Percentiles rank a stretch among this genome's conserved stretches.
Evolutionary conservation across 2,113 vertebrate genomes (phyloP).

Genomic region (Ifrita kowaldi): DNA sequence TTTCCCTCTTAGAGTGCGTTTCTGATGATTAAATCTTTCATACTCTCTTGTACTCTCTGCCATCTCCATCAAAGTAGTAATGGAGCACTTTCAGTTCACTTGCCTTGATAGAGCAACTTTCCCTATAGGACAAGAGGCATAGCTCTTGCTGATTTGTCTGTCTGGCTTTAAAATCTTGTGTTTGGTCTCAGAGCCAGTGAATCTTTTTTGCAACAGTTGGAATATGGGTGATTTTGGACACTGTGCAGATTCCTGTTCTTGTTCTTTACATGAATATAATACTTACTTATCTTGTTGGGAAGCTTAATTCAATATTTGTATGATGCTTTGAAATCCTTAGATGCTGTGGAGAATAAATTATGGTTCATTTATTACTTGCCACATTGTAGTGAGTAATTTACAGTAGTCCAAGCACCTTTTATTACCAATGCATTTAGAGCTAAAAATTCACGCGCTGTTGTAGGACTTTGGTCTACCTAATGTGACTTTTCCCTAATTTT

Average conservation of each 20-base stretch:
- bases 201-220: not conserved
- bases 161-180: not conserved
- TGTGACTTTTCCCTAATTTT: not conserved
- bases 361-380: not conserved
- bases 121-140: not conserved
- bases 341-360: not conserved
- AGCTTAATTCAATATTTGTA: slow-evolving; percentile 23
- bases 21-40: not conserved
- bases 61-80: not conserved
- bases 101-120: not conserved
- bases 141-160: not conserved
- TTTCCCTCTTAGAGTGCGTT: not conserved
- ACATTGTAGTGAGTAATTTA: not conserved
- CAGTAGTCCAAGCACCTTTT: not conserved
- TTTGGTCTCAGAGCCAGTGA: not conserved
- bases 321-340: not conserved
- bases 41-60: not conserved
- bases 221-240: not conserved
- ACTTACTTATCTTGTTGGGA: not conserved
- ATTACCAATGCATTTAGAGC: not conserved
- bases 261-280: not conserved
- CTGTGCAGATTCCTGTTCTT: not conserved
- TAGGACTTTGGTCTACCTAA: not conserved
- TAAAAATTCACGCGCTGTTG: not conserved
- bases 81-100: not conserved